A percentile compares a stretch with the other conserved stretches of the same genome.
phyloP scores from a whole-genome alignment of 2,113 vertebrate species.

The Bos javanicus region DNA sequence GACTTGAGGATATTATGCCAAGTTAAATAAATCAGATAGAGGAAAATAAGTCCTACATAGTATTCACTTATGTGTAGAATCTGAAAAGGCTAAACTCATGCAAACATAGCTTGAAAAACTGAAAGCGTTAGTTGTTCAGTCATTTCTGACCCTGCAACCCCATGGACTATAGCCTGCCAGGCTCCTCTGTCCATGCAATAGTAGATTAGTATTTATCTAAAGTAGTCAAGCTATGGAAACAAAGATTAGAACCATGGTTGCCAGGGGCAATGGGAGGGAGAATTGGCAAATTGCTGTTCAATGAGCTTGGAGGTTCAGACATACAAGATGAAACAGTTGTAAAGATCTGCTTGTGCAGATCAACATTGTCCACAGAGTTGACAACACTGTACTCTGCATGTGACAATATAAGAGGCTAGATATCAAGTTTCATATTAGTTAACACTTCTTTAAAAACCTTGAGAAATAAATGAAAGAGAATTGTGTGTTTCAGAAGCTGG shows the following conservation, averaged over 20 bases:
- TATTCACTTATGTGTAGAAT: background rate
- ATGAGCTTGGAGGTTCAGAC: background rate
- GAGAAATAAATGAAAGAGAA: background rate
- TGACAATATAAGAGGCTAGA: background rate
- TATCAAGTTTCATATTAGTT: background rate
- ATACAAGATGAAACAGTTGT: background rate
- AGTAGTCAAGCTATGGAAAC: background rate
- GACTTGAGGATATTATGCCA: background rate
- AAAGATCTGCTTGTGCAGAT: background rate
- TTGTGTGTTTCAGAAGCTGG: background rate
- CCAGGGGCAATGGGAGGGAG: too few species aligned
- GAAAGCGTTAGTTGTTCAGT: background rate
- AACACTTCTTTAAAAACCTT: background rate
- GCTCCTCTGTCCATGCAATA: background rate
- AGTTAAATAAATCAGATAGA: background rate
- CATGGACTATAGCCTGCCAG: background rate
- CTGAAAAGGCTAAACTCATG: background rate
- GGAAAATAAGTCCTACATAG: background rate
- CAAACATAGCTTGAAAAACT: background rate
- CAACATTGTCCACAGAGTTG: background rate
- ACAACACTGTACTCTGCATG: background rate
- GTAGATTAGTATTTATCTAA: background rate
- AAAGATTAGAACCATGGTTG: background rate
- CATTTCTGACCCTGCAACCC: background rate
- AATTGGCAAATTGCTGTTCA: background rate